Conservation (phyloP, 2,797 vertebrate species). For the Myotis vivesi region DNA sequence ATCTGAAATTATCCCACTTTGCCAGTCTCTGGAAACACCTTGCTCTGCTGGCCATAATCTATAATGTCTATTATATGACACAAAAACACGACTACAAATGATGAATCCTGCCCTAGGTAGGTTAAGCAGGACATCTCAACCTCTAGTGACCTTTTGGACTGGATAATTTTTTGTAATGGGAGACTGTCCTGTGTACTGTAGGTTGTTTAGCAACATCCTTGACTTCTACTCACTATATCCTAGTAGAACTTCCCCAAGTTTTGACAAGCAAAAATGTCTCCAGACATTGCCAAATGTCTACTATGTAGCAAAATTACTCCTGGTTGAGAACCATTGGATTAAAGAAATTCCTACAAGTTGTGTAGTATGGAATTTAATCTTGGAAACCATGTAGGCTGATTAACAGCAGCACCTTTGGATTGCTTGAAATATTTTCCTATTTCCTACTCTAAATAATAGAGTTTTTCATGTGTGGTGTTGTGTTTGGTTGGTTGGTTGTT, state of each 20-base stretch:
- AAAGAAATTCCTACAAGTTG: background rate
- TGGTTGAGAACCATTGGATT: background rate
- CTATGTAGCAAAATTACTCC: background rate
- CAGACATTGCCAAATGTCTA: background rate
- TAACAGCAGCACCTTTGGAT: background rate
- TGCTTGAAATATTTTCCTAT: background rate
- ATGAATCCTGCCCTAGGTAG: background rate
- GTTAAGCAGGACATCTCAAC: background rate
- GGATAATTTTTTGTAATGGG: background rate
- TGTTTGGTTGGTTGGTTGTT: background rate
- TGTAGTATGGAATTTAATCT: background rate
- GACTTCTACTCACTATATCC: background rate
- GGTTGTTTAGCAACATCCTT: background rate
- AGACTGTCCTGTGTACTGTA: background rate
- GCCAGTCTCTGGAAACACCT: background rate
- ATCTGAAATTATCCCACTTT: constrained; percentile 8
- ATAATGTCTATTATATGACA: background rate
- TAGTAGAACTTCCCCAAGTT: background rate
- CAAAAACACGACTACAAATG: background rate
- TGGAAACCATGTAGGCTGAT: background rate
- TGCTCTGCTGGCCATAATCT: background rate
- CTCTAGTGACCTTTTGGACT: background rate
- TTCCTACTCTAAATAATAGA: constrained; percentile 26
- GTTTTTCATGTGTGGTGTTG: background rate
- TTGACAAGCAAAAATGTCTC: background rate